A percentile compares a stretch with the other conserved stretches of the same genome.
Evolutionary conservation across 2,888 invertebrate genomes (phyloP).

Genomic region (Subacronicta megacephala): DNA sequence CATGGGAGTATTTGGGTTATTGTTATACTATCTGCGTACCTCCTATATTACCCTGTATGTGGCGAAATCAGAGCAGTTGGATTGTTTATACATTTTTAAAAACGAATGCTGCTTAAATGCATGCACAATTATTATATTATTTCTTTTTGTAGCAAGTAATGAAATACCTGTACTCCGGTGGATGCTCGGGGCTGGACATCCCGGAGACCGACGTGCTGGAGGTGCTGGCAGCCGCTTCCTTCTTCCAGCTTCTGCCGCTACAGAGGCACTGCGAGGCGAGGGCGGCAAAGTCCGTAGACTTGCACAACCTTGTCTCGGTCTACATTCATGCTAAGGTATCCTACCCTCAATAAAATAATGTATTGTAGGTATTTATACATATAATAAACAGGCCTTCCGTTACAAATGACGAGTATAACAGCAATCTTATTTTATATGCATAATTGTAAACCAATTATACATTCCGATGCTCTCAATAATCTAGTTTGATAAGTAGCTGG

Average conservation of each 20-base stretch:
- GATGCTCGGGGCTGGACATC: slow-evolving; percentile 94
- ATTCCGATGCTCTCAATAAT: too few species aligned
- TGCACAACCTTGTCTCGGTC: slow-evolving; percentile 97
- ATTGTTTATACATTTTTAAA: not conserved
- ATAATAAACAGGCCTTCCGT: too few species aligned
- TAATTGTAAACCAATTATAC: too few species aligned
- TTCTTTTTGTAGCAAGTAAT: slow-evolving; percentile 93
- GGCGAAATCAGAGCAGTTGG: too few species aligned
- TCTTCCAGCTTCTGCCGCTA: slow-evolving; percentile 96
- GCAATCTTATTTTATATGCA: too few species aligned
- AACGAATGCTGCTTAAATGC: not conserved
- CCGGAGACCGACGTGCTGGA: slow-evolving; percentile 95
- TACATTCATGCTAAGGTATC: slow-evolving; percentile 97
- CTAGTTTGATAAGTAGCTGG: slow-evolving; percentile 3
- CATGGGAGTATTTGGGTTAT: too few species aligned
- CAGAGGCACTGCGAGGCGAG: slow-evolving; percentile 95
- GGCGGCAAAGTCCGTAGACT: slow-evolving; percentile 95
- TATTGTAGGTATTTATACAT: too few species aligned
- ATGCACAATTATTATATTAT: not conserved
- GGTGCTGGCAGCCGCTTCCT: slow-evolving; percentile 97
- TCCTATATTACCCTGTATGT: too few species aligned
- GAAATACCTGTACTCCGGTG: slow-evolving; percentile 97
- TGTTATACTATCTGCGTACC: too few species aligned
- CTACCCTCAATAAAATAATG: too few species aligned
- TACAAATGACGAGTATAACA: too few species aligned